Evolutionary conservation across 2,888 invertebrate genomes (phyloP).

Genomic region (Clepsis dumicolana): DNA sequence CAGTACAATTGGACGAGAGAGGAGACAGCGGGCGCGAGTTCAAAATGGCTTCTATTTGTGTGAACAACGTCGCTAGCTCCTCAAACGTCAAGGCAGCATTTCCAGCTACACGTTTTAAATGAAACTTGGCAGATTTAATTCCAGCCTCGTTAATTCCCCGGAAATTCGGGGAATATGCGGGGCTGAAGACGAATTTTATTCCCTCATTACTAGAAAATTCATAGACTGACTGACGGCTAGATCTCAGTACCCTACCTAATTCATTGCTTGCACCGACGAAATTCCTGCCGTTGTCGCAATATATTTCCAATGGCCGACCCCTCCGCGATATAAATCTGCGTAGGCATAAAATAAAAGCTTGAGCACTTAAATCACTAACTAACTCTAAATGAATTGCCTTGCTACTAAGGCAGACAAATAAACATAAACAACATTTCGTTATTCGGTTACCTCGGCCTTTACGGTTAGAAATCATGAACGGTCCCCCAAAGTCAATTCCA

Average conservation of each 20-base stretch:
- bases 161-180: conserved; percentile 8
- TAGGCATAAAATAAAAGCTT: not conserved
- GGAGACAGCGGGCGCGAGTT: no score
- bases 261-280: not conserved
- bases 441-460: not conserved
- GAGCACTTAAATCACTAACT: not conserved
- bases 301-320: not conserved
- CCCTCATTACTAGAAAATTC: not conserved
- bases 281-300: not conserved
- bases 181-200: conserved; percentile 1
- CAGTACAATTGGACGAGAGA: conserved; percentile 6
- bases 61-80: no score
- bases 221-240: conserved; percentile 5
- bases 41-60: no score
- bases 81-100: no score
- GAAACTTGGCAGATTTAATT: no score
- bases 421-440: not conserved
- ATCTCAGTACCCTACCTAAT: no score
- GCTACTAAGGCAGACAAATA: not conserved
- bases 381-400: conserved; percentile 6
- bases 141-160: not conserved
- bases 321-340: not conserved
- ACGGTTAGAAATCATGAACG: not conserved
- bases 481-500: not conserved
- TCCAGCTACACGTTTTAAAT: no score